Evolutionary conservation across 1,140 invertebrate species (phyloP).

Genomic region (Brachionus angularis): DNA sequence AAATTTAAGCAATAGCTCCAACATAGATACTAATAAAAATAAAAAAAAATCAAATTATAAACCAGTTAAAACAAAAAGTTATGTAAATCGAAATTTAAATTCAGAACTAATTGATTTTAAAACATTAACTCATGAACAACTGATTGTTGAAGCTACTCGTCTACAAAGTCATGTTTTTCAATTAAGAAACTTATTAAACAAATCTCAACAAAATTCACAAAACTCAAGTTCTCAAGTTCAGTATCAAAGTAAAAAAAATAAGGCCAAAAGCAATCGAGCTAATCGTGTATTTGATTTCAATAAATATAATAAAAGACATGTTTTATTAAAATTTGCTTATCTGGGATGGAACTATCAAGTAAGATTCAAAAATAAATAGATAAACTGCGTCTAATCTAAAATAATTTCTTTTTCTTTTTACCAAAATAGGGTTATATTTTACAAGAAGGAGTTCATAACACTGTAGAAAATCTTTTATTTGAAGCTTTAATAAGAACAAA

Average conservation of each 20-base stretch:
- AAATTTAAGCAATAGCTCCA: too few relatives aligned
- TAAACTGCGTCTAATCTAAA: background rate
- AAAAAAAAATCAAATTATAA: too few relatives aligned
- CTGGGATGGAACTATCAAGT: slow-evolving; percentile 44
- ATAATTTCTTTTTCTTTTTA: background rate
- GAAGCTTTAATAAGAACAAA: slow-evolving; percentile 42
- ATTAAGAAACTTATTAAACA: slow-evolving; percentile 29
- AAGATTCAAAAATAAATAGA: too few relatives aligned
- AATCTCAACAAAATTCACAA: background rate
- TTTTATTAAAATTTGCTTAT: slow-evolving; percentile 40
- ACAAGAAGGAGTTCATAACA: slow-evolving; percentile 29
- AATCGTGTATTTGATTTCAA: slow-evolving; percentile 29
- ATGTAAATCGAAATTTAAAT: slow-evolving; percentile 22
- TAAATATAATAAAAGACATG: slow-evolving; percentile 9
- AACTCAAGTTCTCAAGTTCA: background rate
- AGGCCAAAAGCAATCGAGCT: background rate
- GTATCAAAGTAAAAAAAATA: slow-evolving; percentile 33
- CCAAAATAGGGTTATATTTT: slow-evolving; percentile 16
- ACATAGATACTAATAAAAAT: too few relatives aligned
- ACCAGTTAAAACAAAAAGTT: slow-evolving; percentile 17
- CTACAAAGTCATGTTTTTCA: slow-evolving; percentile 33
- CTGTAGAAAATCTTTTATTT: slow-evolving; percentile 43
- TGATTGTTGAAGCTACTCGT: background rate
- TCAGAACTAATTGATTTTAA: background rate
- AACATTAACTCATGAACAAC: slow-evolving; percentile 1